Conservation (phyloP, 2,888 invertebrate species). For the Eupeodes luniger region DNA sequence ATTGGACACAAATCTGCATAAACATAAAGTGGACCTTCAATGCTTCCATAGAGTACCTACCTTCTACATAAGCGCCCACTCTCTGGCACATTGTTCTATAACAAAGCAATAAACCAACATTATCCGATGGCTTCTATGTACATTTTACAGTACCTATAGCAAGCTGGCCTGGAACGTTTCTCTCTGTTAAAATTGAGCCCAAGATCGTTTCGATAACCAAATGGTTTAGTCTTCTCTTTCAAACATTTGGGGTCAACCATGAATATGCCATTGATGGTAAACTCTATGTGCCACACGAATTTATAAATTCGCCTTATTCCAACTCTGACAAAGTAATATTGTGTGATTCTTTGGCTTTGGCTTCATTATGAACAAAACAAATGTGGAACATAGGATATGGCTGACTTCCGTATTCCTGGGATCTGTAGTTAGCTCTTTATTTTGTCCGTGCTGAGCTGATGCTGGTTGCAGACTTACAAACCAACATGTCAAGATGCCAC, state of each 20-base stretch:
- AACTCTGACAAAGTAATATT: constrained; percentile 52
- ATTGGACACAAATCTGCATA: constrained; percentile 69
- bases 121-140: constrained; percentile 32
- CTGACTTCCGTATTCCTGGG: constrained; percentile 69
- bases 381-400: constrained; percentile 65
- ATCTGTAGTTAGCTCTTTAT: constrained; percentile 45
- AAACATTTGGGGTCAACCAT: constrained; percentile 64
- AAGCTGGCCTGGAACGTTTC: constrained; percentile 29
- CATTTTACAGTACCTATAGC: background rate
- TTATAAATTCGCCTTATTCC: constrained; percentile 31
- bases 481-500: constrained; percentile 56
- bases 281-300: constrained; percentile 50
- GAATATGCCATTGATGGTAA: constrained; percentile 40
- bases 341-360: constrained; percentile 38
- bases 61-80: constrained; percentile 37
- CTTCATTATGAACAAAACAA: constrained; percentile 29
- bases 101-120: constrained; percentile 45
- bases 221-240: constrained; percentile 20
- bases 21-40: constrained; percentile 59
- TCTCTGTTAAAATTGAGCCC: constrained; percentile 25
- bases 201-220: constrained; percentile 53
- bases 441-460: background rate
- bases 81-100: constrained; percentile 43
- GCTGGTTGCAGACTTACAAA: background rate
- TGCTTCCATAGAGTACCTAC: constrained; percentile 33